Base-by-base conservation (phyloP, 2,113 vertebrate genomes). In the Steatornis caripensis region DNA sequence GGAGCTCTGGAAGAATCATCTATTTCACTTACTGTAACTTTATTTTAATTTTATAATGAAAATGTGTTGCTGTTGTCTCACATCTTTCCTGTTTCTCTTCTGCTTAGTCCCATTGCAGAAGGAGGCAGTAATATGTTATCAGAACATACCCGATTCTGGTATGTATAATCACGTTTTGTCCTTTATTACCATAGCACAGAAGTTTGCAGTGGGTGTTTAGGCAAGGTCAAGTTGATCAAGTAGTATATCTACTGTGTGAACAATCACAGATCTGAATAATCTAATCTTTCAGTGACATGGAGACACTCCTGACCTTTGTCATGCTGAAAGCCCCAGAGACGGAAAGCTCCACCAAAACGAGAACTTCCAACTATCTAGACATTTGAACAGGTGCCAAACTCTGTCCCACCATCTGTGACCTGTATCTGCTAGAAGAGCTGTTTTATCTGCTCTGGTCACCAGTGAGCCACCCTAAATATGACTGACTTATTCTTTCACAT, bases 401-500 rank as follows among this genome's bases (percentile, higher is more conserved):
- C 93, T 79, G 36, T 66, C 26, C 27, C 26, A 29, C 9, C 5
- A 5, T 49, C 55, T 61, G 53, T 49, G 43, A 36, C 21, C 29
- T 66, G 0, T 30, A 30, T 41, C 10, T 70, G 26, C 39, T 65
- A 49, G 32, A 68, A 57, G 54, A 86, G 10, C 15, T 74, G 6
- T 49, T 91, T 82, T 32, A 68, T 61, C 69, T 61, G 14, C n/a
- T 77, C 57, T 62, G 51, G 24, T 54, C 29, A 51, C 51, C 32
- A 41, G 0, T 14, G 23, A 83, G 16, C 37, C 34, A 70, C 90
- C 68, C 37, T 37, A 72, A 87, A 70, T 82, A 57, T 17, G 26
- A 34, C 51, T 85, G n/a, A 46, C 79, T 84, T 61, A 32, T 95
- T 94, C 84, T 86, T 95, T 70, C 57, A 39, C 34, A 84, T 92